Evolutionary conservation across 2,888 invertebrate species (phyloP).

Genomic region (Zele albiditarsus): DNA sequence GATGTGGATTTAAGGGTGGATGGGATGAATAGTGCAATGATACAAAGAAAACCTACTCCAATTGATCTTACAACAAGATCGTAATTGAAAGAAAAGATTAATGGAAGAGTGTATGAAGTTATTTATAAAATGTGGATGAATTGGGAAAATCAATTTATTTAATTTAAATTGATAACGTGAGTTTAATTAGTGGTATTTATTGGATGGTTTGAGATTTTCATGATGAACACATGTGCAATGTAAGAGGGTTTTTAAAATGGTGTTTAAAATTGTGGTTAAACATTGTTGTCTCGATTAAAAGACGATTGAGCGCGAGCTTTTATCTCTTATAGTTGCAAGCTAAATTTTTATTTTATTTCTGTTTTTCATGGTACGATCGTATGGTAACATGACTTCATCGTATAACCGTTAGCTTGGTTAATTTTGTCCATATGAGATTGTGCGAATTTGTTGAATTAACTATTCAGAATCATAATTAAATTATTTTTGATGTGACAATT

Average conservation of each 20-base stretch:
- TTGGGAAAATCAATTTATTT: not conserved
- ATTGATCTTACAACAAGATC: constrained; percentile 63
- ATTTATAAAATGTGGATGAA: not conserved
- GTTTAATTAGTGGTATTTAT: not conserved
- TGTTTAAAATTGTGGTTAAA: not conserved
- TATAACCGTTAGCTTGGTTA: constrained; percentile 34
- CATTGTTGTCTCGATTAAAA: not conserved
- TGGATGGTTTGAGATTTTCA: too few relatives aligned
- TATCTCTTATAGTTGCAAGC: constrained; percentile 47
- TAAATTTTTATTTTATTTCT: constrained; percentile 54
- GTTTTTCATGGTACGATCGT: constrained; percentile 52
- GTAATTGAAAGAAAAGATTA: constrained; percentile 44
- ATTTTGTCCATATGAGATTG: constrained; percentile 28
- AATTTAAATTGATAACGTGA: not conserved
- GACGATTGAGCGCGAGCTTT: not conserved
- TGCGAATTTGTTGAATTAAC: not conserved
- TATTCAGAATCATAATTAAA: not conserved
- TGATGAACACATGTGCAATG: not conserved
- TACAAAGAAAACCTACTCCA: constrained; percentile 71
- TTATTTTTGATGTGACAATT: not conserved
- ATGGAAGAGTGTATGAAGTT: not conserved
- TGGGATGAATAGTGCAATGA: constrained; percentile 74
- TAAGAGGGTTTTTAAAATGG: not conserved
- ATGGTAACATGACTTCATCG: constrained; percentile 56
- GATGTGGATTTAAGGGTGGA: constrained; percentile 70